A percentile compares a stretch with the other conserved stretches of the same genome.
Conservation (phyloP, 2,113 vertebrate genomes). For the Probosciger aterrimus region DNA sequence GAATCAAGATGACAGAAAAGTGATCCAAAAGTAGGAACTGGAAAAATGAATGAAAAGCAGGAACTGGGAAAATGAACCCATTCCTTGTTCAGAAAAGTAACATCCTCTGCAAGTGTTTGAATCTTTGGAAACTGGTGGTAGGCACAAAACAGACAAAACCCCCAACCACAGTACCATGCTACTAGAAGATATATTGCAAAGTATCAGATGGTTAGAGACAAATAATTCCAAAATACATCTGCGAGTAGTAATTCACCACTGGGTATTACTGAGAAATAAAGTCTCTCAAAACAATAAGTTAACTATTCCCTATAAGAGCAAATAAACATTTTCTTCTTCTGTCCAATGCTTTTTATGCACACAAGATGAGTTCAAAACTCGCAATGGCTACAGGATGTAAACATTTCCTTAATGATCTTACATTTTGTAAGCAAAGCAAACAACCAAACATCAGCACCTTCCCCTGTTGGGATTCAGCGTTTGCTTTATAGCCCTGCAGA, state of each 20-base stretch:
- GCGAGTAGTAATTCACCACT: not conserved
- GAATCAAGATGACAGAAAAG: not conserved
- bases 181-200: not conserved
- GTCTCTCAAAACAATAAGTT: not conserved
- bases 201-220: not conserved
- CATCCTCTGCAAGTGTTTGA: not conserved
- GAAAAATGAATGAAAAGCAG: not conserved
- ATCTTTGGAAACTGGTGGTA: not conserved
- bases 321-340: not conserved
- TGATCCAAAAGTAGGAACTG: not conserved
- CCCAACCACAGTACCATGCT: not conserved
- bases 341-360: not conserved
- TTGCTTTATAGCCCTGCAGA: constrained; percentile 55
- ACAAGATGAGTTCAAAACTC: not conserved
- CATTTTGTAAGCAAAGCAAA: constrained; percentile 67
- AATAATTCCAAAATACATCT: not conserved
- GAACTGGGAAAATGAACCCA: not conserved
- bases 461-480: constrained; percentile 47
- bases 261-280: not conserved
- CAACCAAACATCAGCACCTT: constrained; percentile 53
- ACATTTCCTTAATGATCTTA: constrained; percentile 70
- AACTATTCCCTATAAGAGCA: not conserved
- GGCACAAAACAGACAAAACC: not conserved
- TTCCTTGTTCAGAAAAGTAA: not conserved
- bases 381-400: constrained; percentile 57